These are phyloP conservation scores for Chaenocephalus aceratus DNA, from an alignment of 2,113 vertebrate genomes.

Conservation along the genomic window DNA sequence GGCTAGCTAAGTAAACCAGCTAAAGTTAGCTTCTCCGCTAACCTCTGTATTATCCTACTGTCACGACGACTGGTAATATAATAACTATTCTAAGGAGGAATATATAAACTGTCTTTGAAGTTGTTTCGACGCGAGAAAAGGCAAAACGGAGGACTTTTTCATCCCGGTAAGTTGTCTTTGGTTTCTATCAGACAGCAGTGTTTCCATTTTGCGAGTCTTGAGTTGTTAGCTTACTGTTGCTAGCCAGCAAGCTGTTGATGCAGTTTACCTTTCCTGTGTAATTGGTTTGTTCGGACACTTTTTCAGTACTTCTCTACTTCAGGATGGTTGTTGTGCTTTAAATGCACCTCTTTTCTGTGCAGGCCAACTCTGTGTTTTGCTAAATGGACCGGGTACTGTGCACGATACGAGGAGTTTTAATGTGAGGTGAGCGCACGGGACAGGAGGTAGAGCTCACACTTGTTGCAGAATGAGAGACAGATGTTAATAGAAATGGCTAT, in stretches of 20 bases:
- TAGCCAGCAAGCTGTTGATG: conserved; percentile 52
- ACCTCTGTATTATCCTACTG: conserved; percentile 12
- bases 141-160: conserved; percentile 20
- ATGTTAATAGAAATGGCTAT: background rate
- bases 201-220: conserved; percentile 74
- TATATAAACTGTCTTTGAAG: background rate
- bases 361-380: conserved; percentile 18
- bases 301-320: background rate
- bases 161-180: conserved; percentile 70
- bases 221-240: conserved; percentile 64
- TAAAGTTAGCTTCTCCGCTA: conserved; percentile 58
- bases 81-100: background rate
- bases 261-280: background rate
- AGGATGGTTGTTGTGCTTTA: background rate
- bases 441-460: conserved; percentile 34
- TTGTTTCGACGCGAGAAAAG: conserved; percentile 25
- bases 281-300: background rate
- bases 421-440: conserved; percentile 20
- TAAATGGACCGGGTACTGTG: conserved; percentile 33
- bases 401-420: background rate
- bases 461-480: conserved; percentile 34
- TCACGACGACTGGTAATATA: conserved; percentile 1
- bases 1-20: conserved; percentile 67
- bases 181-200: conserved; percentile 36
- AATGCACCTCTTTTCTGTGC: background rate